Base-by-base conservation (phyloP, 2,888 invertebrate species). In the Drosophila kuntzei region DNA sequence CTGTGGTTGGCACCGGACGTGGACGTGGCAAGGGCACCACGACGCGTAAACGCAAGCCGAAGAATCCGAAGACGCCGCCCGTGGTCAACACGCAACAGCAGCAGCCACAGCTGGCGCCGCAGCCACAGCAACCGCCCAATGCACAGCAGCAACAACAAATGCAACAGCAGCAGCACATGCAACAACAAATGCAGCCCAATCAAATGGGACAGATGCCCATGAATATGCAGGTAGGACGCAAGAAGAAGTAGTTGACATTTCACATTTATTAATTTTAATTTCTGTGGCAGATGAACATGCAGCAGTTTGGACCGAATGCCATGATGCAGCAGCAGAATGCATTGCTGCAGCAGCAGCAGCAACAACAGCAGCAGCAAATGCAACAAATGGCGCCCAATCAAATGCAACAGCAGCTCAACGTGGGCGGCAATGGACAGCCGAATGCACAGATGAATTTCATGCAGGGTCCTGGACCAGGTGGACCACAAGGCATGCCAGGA, bases 11-110 rank as follows among this genome's bases (percentile, higher is more conserved):
- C 29, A 88, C 90, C 2, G 91, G 91, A 9, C 87, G 92, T 20
- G 90, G 92, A 2, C 88, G 92, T 9, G 92, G 92, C 20, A 92
- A 92, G 71, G 92, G 92, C 16, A 91, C 91, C 1, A 89, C 89
- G 1, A 89, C 85, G 16, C 90, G 92, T 3, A 92, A 92, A 54
- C 90, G 92, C 14, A 92, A 93, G 69, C 91, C 92, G 11, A 92
- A 92, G 73, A 90, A 90, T 74, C 89, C 95, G 91, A 92, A 95
- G 76, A 90, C 91, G 36, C 89, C 91, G 51, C 91, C 92, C 2
- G 91, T 91, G 22, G 90, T 90, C 3, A 91, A 90, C 74, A 79
- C 88, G 5, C 90, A 91, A 65, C 91, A 88, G 49, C 89, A 90
- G 44, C 91, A 87, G 47, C 90, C 82, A 69, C 93, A 93, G 81